Evolutionary conservation across 2,113 vertebrate genomes (phyloP).

Genomic region (Bungarus multicinctus): DNA sequence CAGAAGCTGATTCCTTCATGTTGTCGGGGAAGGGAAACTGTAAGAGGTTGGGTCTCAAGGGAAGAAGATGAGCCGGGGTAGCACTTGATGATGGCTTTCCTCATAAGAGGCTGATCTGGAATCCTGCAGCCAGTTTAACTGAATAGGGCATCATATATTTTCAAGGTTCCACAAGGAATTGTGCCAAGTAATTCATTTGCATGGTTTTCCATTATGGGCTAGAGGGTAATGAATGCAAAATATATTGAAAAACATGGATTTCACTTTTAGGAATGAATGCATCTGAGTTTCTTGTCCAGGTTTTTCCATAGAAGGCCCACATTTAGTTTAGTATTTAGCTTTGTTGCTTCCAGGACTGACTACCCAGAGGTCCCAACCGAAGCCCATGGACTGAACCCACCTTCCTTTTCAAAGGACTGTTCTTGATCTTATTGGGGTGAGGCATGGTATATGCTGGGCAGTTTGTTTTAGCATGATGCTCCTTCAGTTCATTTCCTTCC

Average conservation of each 20-base stretch:
- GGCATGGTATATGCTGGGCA: background rate
- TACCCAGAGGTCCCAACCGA: no score
- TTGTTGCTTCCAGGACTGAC: no score
- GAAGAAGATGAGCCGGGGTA: background rate
- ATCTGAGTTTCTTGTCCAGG: background rate
- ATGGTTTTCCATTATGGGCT: background rate
- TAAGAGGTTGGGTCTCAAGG: background rate
- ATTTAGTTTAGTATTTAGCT: background rate
- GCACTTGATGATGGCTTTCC: background rate
- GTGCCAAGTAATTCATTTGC: background rate
- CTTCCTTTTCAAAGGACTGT: background rate
- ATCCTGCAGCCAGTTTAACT: background rate
- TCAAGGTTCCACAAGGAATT: background rate
- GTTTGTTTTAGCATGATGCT: background rate
- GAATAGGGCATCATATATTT: background rate
- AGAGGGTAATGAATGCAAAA: background rate
- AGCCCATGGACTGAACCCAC: background rate
- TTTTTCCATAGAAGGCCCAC: background rate
- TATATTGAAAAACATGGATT: background rate
- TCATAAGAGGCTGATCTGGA: background rate
- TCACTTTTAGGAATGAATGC: background rate
- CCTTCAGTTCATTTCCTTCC: background rate
- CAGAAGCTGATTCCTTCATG: background rate
- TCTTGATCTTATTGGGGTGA: background rate
- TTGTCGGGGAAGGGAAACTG: background rate